Conservation (phyloP, 1,140 invertebrate species). For the Lordiphosa clarofinis region DNA sequence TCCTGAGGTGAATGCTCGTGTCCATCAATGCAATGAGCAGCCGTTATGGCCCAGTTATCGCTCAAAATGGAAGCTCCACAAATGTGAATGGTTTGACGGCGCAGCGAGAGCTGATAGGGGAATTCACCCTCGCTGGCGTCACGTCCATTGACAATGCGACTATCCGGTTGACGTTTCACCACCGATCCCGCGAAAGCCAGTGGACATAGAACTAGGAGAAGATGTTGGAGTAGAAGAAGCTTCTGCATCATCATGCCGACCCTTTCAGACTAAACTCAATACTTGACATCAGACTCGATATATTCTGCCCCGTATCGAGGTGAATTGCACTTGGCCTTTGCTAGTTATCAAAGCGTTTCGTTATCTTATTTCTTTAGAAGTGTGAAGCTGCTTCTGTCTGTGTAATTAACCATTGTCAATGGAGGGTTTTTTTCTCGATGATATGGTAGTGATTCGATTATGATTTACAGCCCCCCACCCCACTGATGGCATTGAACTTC, state of each 20-base stretch:
- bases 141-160: slow-evolving; percentile 68
- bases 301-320: not conserved
- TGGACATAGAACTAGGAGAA: not conserved
- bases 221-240: slow-evolving; percentile 12
- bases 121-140: slow-evolving; percentile 57
- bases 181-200: slow-evolving; percentile 4
- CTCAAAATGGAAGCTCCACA: slow-evolving; percentile 75
- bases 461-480: slow-evolving; percentile 18
- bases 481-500: slow-evolving; percentile 41
- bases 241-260: slow-evolving; percentile 4
- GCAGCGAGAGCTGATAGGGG: slow-evolving; percentile 61
- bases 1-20: slow-evolving; percentile 51
- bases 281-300: not conserved
- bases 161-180: slow-evolving; percentile 37
- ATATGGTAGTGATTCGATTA: slow-evolving; percentile 36
- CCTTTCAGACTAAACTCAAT: slow-evolving; percentile 7
- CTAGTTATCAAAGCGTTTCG: slow-evolving; percentile 24
- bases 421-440: slow-evolving; percentile 23
- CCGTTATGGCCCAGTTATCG: slow-evolving; percentile 72
- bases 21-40: slow-evolving; percentile 71
- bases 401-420: slow-evolving; percentile 39
- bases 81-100: slow-evolving; percentile 61
- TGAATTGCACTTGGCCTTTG: slow-evolving; percentile 6
- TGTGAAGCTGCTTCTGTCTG: slow-evolving; percentile 27
- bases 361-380: slow-evolving; percentile 41